Evolutionary conservation across 2,797 vertebrate genomes (phyloP), one percentile per base, ranked within the genome.

Genomic region (Rachycentron canadum): DNA sequence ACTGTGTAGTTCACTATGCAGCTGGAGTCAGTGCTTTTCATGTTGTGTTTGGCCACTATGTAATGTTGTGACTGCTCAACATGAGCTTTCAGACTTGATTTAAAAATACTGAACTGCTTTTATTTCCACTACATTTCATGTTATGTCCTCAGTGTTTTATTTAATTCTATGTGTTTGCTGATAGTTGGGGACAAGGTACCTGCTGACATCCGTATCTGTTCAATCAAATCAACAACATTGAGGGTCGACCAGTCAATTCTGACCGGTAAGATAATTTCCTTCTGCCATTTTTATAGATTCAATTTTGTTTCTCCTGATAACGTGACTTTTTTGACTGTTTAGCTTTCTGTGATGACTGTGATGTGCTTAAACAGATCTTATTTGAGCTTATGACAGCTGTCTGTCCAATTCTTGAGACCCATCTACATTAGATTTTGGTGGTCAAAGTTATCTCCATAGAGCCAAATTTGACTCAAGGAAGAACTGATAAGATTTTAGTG

Each of bases 111-210:
- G 3, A 17, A 16, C 5, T 23, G 21, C 28, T 57, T 26, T 61
- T 14, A 30, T 41, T 69, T 52, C 17, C 4, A 32, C 0, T 36
- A 21, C 25, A 41, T 67, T 2, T 50, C 74, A 25, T 74, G 23
- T 61, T 25, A 13, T 66, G 19, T 36, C 49, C 5, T 25, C 73
- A 34, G 17, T 63, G 26, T 41, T 64, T 0, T 67, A n/a, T 57
- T 26, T 9, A 47, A 21, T 56, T 52, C 68, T 19, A 68, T 30
- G 26, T 74, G 30, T 61, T 55, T 92, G 77, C 63, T 94, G 88
- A 17, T 52, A 99, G 98, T 99, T 94, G 98, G 98, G 89, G 98
- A 99, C 94, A 99, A 99, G 93, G 98, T 99, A 82, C 98, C 98
- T 91, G 98, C 98, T 69, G 98, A 99, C 87, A 99, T 99, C 91